Evolutionary conservation across 2,888 invertebrate genomes (phyloP), one percentile per base, ranked within the genome.

Genomic region (Sclerodermus sp.): DNA sequence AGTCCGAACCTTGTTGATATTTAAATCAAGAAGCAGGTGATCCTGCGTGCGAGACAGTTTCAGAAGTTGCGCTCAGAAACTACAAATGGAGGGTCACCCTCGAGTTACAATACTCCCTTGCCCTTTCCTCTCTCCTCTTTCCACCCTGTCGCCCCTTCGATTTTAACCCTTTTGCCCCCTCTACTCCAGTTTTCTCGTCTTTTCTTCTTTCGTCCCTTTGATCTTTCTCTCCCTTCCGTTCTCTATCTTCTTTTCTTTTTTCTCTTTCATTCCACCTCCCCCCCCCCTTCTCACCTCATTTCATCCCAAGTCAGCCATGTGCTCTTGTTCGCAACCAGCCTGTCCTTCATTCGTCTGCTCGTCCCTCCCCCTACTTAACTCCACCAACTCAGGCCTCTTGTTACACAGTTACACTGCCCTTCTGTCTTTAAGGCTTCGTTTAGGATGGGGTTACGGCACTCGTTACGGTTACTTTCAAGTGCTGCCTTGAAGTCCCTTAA

Each of bases 371-470:
- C 52, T 42, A 41, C 46, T 45, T 40, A 45, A 45, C 54, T 61
- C 55, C 60, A 42, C 60, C 3, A 53, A 51, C 58, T 59, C 64
- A 65, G 58, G 58, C 63, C 62, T 69, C 68, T 68, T 61, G 63
- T 68, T 68, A 67, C 65, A 68, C 56, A 62, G 61, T 67, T 67
- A 63, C 61, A 60, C 55, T 30, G 50, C 48, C 62, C 55, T 61
- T 61, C 53, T 45, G 53, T 58, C 61, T 68, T 65, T 68, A 70
- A 68, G 70, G 69, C 66, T 71, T 69, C 70, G 61, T 68, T 68
- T 66, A 66, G 66, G 67, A 70, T 64, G 70, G 67, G 66, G 67
- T 70, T 70, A 68, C 60, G n/a, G n/a, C 51, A 47, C 62, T 70
- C 68, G 68, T 70, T 71, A 70, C 60, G 64, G 62, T 57, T 59